These are phyloP conservation scores for Pollenia amentaria DNA, from an alignment of 2,888 invertebrate genomes.

Conservation along the genomic window DNA sequence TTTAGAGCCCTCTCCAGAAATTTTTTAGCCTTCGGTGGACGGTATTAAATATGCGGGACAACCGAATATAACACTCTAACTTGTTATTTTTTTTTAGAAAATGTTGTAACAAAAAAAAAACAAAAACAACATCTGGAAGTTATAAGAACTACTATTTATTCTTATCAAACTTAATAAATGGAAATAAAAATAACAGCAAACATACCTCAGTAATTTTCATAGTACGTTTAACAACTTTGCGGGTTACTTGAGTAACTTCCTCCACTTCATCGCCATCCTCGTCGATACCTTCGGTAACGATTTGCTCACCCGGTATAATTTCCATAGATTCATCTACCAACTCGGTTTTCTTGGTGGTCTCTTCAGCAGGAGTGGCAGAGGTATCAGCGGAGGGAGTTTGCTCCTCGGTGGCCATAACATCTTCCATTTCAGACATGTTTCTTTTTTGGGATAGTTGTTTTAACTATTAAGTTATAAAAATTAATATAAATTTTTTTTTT, in stretches of 20 bases:
- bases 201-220: constrained; percentile 84
- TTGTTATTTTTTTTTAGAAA: too few species aligned
- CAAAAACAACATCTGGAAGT: too few species aligned
- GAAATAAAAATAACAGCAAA: constrained; percentile 20
- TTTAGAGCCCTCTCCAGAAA: too few species aligned
- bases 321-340: constrained; percentile 76
- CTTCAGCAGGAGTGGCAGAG: constrained; percentile 73
- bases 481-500: constrained; percentile 55
- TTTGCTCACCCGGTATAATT: constrained; percentile 81
- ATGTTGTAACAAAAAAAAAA: too few species aligned
- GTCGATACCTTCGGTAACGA: constrained; percentile 82
- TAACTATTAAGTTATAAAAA: constrained; percentile 36
- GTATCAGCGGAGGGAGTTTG: constrained; percentile 74
- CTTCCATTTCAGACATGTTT: constrained; percentile 83
- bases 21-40: too few species aligned
- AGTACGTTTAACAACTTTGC: constrained; percentile 84
- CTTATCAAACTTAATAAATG: neutral
- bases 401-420: constrained; percentile 78
- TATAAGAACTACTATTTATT: too few species aligned
- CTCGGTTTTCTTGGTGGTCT: constrained; percentile 78
- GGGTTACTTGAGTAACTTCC: constrained; percentile 83
- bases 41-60: too few species aligned
- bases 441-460: constrained; percentile 25
- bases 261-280: constrained; percentile 84
- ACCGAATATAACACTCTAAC: too few species aligned